Conservation (phyloP, 2,888 invertebrate genomes). For the Orchesellides sinensis region DNA sequence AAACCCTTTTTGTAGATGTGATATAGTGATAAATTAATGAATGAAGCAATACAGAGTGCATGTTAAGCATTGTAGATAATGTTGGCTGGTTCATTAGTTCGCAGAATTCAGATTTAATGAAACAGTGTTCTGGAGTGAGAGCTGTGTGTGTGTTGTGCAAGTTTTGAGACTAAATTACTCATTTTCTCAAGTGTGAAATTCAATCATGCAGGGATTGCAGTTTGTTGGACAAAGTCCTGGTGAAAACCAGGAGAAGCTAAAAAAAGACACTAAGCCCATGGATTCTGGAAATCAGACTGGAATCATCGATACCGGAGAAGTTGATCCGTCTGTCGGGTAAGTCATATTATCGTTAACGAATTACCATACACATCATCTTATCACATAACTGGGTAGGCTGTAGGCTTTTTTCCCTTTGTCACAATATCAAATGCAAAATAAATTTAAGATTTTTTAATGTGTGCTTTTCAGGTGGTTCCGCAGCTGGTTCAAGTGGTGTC, state of each 20-base stretch:
- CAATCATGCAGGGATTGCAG: conserved; percentile 50
- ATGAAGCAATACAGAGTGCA: too few relatives aligned
- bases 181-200: conserved; percentile 11
- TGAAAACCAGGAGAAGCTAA: conserved; percentile 24
- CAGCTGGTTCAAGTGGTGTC: conserved; percentile 88
- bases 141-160: not conserved
- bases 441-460: too few relatives aligned
- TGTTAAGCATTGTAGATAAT: too few relatives aligned
- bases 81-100: too few relatives aligned
- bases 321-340: conserved; percentile 63
- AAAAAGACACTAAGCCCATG: not conserved
- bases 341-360: not conserved
- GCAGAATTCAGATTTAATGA: too few relatives aligned
- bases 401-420: too few relatives aligned
- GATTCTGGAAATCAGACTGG: conserved; percentile 19
- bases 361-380: too few relatives aligned
- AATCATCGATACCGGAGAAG: conserved; percentile 37
- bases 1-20: too few relatives aligned
- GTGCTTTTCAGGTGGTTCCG: conserved; percentile 77
- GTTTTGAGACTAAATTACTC: not conserved
- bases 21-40: too few relatives aligned
- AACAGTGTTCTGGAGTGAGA: not conserved
- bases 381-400: too few relatives aligned
- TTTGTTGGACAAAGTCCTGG: conserved; percentile 30
- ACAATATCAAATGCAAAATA: too few relatives aligned